Conservation (phyloP, 2,888 invertebrate genomes). For the Lingula anatina region DNA sequence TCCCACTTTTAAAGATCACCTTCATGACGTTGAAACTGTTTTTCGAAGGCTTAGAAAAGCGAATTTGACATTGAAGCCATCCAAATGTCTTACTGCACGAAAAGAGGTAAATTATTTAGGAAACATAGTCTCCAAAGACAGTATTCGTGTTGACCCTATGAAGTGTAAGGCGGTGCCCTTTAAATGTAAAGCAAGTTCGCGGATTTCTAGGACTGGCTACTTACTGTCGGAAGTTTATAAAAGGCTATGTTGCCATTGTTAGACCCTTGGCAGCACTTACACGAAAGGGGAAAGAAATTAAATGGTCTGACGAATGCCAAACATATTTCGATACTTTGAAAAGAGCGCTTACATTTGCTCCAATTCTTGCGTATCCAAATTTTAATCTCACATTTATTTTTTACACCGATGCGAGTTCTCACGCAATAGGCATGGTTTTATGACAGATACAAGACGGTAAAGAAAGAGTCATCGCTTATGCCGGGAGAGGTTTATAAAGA, state of each 20-base stretch:
- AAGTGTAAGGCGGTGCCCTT: conserved; percentile 6
- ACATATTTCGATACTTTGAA: conserved; percentile 27
- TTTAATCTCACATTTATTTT: conserved; percentile 2
- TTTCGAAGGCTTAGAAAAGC: too few species aligned
- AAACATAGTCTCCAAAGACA: conserved; percentile 6
- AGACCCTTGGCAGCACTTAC: conserved; percentile 26
- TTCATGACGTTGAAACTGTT: conserved; percentile 4
- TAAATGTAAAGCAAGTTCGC: conserved; percentile 1
- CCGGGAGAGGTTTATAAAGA: too few species aligned
- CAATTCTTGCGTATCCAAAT: conserved; percentile 8
- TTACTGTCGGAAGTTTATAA: too few species aligned
- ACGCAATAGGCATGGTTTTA: conserved; percentile 4
- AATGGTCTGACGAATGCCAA: conserved; percentile 24
- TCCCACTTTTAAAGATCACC: conserved; percentile 2
- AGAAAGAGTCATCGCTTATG: too few species aligned
- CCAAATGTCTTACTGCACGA: conserved; percentile 7
- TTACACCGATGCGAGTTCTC: too few species aligned
- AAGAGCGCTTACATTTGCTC: too few species aligned
- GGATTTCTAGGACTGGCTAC: too few species aligned
- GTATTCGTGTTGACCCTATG: conserved; percentile 3
- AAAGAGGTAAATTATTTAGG: conserved; percentile 6
- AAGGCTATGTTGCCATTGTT: too few species aligned
- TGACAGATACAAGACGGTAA: conserved; percentile 3
- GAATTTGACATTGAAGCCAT: conserved; percentile 5
- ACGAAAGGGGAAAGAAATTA: conserved; percentile 18